A percentile compares a stretch with the other conserved stretches of the same genome.
These are phyloP conservation scores for Scaptomyza pallida DNA, from an alignment of 1,140 invertebrate species.

Conservation along the genomic window DNA sequence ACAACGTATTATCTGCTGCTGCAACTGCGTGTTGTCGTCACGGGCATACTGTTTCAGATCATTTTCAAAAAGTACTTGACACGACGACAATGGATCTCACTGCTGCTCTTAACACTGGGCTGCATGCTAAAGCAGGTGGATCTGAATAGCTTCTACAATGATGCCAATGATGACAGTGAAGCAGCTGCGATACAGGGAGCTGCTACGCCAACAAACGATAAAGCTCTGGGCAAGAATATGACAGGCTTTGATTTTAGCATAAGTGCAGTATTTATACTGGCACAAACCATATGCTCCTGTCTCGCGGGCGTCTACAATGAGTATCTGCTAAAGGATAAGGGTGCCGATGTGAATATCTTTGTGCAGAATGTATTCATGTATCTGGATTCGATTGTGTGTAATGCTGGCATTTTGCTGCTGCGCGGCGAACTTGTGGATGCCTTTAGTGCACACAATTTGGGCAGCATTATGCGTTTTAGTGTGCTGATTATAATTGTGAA, in stretches of 20 bases:
- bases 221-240: constrained; percentile 84
- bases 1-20: constrained; percentile 97
- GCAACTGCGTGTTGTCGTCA: constrained; percentile 96
- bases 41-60: constrained; percentile 94
- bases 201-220: not conserved
- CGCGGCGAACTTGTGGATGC: constrained; percentile 87
- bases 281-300: constrained; percentile 96
- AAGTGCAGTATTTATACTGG: constrained; percentile 90
- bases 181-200: constrained; percentile 49
- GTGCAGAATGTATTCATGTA: constrained; percentile 99
- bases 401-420: constrained; percentile 88
- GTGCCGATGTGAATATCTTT: constrained; percentile 93
- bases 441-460: constrained; percentile 86
- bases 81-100: constrained; percentile 94
- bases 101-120: constrained; percentile 93
- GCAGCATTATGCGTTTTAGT: constrained; percentile 87
- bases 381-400: constrained; percentile 96
- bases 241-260: constrained; percentile 86
- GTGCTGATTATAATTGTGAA: constrained; percentile 94
- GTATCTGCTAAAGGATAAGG: constrained; percentile 94
- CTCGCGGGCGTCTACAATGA: constrained; percentile 98
- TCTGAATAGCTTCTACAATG: constrained; percentile 84
- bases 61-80: constrained; percentile 94
- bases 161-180: constrained; percentile 68
- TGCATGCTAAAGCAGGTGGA: constrained; percentile 96